A percentile compares a stretch with the other conserved stretches of the same genome.
Evolutionary conservation across 2,888 invertebrate species (phyloP).

Genomic region (Drosophila stalkeri): DNA sequence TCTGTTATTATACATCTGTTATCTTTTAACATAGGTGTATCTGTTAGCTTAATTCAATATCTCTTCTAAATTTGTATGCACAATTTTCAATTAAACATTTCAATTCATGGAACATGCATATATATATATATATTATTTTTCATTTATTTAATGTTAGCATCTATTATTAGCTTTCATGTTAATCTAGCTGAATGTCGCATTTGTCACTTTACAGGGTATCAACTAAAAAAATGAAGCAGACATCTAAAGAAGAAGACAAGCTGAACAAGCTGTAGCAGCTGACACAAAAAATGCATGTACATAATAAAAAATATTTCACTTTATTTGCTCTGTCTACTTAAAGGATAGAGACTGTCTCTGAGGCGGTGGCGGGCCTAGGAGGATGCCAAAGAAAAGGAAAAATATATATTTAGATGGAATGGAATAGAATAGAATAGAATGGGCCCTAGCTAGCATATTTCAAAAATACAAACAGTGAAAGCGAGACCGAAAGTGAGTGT

Average conservation of each 20-base stretch:
- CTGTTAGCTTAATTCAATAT: neutral
- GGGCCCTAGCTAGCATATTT: constrained; percentile 39
- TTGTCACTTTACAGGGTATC: constrained; percentile 3
- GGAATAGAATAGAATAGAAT: constrained; percentile 22
- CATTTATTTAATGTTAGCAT: neutral
- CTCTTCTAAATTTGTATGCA: neutral
- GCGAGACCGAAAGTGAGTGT: constrained; percentile 20
- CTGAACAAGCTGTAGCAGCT: constrained; percentile 34
- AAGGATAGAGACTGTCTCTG: constrained; percentile 34
- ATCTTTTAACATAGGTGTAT: no score
- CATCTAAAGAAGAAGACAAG: constrained; percentile 2
- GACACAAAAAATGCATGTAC: constrained; percentile 57
- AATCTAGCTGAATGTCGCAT: neutral
- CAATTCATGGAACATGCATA: neutral
- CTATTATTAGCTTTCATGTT: neutral
- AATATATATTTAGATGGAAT: constrained; percentile 24
- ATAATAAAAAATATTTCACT: constrained; percentile 68
- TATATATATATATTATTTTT: neutral
- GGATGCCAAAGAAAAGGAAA: constrained; percentile 1
- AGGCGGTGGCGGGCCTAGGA: neutral
- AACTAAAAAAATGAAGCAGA: constrained; percentile 1
- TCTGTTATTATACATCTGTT: no score
- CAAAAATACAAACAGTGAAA: constrained; percentile 12
- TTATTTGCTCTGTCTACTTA: constrained; percentile 62
- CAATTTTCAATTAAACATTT: neutral